Conservation (phyloP, 2,113 vertebrate genomes). For the Anguilla rostrata region DNA sequence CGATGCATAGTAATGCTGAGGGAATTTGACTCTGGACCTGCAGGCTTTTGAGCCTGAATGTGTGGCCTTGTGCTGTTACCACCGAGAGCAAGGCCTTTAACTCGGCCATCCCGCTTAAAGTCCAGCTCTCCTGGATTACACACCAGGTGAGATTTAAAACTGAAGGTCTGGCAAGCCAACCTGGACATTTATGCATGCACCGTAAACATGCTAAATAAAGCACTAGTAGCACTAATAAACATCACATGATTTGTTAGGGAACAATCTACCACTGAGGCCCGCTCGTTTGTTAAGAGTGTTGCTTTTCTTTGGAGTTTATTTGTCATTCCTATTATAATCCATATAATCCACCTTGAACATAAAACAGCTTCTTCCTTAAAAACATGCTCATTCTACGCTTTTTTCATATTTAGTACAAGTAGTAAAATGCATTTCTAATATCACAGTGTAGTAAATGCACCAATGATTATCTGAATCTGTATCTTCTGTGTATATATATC, state of each 20-base stretch:
- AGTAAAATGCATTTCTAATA: not conserved
- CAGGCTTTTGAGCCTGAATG: not conserved
- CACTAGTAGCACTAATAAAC: not conserved
- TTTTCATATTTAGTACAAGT: not conserved
- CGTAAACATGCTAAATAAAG: not conserved
- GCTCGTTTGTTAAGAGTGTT: not conserved
- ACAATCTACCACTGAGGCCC: not conserved
- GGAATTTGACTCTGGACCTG: not conserved
- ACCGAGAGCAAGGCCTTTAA: not conserved
- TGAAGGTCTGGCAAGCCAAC: not conserved
- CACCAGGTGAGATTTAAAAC: not conserved
- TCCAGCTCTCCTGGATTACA: not conserved
- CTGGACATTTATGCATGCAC: not conserved
- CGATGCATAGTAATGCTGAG: not conserved
- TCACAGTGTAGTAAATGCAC: not conserved
- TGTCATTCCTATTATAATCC: not conserved
- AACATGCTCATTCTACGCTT: not conserved
- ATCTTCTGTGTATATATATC: not conserved
- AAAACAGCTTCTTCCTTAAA: not conserved
- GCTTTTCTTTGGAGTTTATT: not conserved
- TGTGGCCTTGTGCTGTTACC: not conserved
- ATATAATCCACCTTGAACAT: not conserved
- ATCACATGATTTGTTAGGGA: not conserved
- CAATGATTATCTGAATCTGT: not conserved
- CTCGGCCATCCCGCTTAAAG: not conserved